phyloP scores from a whole-genome alignment of 2,888 invertebrate genomes.

The Molanna angustata region DNA sequence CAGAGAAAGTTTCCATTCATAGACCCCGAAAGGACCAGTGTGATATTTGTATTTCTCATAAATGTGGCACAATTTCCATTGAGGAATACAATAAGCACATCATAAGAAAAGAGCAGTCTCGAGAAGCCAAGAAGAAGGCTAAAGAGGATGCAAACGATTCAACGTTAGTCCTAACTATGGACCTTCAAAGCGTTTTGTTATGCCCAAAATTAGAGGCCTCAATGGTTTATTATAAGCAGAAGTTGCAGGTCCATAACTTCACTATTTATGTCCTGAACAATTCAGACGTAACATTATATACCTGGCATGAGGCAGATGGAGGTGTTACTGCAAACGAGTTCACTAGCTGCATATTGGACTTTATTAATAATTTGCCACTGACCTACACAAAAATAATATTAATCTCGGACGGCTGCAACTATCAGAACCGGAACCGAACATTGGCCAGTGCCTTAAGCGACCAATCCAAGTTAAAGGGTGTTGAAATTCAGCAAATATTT shows the following conservation, averaged over 20 bases:
- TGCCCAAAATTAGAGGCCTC: background rate
- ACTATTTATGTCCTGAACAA: background rate
- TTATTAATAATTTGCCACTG: background rate
- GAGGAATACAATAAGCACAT: too few relatives aligned
- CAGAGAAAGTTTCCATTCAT: too few relatives aligned
- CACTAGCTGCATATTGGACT: background rate
- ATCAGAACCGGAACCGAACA: background rate
- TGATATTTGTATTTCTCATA: too few relatives aligned
- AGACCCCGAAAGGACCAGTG: too few relatives aligned
- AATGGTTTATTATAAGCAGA: background rate
- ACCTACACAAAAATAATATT: background rate
- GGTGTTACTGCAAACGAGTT: background rate
- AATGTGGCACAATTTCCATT: too few relatives aligned
- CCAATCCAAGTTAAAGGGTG: too few relatives aligned
- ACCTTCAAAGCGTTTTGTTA: background rate
- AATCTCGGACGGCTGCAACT: constrained; percentile 3
- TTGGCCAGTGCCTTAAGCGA: background rate
- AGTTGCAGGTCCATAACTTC: background rate
- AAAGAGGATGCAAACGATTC: too few relatives aligned
- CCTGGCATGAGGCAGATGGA: background rate
- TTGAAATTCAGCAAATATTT: too few relatives aligned
- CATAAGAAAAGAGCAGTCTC: too few relatives aligned
- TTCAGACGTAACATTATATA: background rate
- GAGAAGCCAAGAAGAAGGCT: too few relatives aligned
- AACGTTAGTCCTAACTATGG: too few relatives aligned